These are phyloP conservation scores for Lutraria rhynchaena DNA, from an alignment of 1,140 invertebrate species.

Conservation along the genomic window DNA sequence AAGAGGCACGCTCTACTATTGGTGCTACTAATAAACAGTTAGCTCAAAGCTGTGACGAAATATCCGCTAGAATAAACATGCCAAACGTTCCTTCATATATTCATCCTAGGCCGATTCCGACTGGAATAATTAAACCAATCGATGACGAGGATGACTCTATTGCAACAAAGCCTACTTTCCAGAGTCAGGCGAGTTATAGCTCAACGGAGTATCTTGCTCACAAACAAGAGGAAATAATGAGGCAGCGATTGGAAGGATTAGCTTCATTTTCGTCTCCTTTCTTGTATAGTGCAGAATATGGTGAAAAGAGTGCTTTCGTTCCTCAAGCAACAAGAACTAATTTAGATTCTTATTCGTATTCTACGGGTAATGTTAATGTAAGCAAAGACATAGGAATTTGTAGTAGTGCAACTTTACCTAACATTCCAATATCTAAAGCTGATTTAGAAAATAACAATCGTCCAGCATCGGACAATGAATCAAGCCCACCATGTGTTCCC, in stretches of 20 bases:
- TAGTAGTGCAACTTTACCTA: slow-evolving; percentile 76
- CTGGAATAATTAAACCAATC: slow-evolving; percentile 79
- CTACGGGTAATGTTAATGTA: slow-evolving; percentile 56
- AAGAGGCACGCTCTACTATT: slow-evolving; percentile 79
- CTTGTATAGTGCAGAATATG: slow-evolving; percentile 61
- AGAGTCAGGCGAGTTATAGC: slow-evolving; percentile 74
- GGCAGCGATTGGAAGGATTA: slow-evolving; percentile 66
- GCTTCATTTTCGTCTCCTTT: slow-evolving; percentile 67
- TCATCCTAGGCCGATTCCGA: slow-evolving; percentile 80
- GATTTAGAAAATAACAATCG: slow-evolving; percentile 57
- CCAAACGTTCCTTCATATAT: slow-evolving; percentile 52
- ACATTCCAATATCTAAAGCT: slow-evolving; percentile 56
- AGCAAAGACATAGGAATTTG: slow-evolving; percentile 69
- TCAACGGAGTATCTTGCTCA: slow-evolving; percentile 80
- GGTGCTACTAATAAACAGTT: slow-evolving; percentile 52
- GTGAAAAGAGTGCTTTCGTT: slow-evolving; percentile 63
- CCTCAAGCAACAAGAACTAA: slow-evolving; percentile 38
- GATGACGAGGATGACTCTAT: slow-evolving; percentile 69
- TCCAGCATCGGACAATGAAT: slow-evolving; percentile 71
- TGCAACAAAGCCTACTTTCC: slow-evolving; percentile 42
- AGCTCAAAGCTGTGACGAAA: slow-evolving; percentile 78
- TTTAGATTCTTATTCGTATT: slow-evolving; percentile 56
- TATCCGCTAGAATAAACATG: slow-evolving; percentile 64
- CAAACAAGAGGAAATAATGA: slow-evolving; percentile 72
- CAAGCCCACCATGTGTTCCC: slow-evolving; percentile 73